Percentiles rank a stretch among this genome's conserved stretches.
phyloP scores from a whole-genome alignment of 2,113 vertebrate species.

The Suncus etruscus region DNA sequence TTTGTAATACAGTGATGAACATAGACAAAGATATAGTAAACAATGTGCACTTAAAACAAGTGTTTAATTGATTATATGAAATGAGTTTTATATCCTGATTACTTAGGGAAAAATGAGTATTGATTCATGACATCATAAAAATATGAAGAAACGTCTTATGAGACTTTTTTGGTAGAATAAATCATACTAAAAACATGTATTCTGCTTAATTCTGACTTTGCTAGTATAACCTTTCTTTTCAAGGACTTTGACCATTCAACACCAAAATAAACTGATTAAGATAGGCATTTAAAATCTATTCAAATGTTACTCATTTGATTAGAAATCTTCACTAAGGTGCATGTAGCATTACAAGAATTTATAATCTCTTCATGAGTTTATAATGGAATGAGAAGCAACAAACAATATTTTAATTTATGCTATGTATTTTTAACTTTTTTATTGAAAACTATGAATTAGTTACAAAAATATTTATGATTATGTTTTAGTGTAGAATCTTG shows the following conservation, averaged over 20 bases:
- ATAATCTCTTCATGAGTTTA: neutral
- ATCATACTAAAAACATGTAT: slow-evolving; percentile 6
- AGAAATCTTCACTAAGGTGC: neutral
- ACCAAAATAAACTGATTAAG: neutral
- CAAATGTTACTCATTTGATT: no score
- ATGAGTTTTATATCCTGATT: no score
- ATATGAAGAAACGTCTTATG: slow-evolving; percentile 15
- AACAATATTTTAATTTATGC: neutral
- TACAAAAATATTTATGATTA: no score
- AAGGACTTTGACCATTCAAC: neutral
- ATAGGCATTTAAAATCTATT: no score
- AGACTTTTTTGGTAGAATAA: neutral
- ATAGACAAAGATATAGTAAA: no score
- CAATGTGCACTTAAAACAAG: no score
- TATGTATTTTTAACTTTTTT: no score
- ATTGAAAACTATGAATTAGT: no score
- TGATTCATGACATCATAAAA: neutral
- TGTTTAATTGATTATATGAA: no score
- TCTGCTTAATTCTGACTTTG: slow-evolving; percentile 3
- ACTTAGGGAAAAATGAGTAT: no score
- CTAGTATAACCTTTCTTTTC: neutral
- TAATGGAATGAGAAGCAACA: neutral
- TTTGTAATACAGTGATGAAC: neutral
- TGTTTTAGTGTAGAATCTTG: no score
- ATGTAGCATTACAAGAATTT: neutral